Conservation (phyloP, 1,140 invertebrate species). For the Neomicropteryx cornuta region DNA sequence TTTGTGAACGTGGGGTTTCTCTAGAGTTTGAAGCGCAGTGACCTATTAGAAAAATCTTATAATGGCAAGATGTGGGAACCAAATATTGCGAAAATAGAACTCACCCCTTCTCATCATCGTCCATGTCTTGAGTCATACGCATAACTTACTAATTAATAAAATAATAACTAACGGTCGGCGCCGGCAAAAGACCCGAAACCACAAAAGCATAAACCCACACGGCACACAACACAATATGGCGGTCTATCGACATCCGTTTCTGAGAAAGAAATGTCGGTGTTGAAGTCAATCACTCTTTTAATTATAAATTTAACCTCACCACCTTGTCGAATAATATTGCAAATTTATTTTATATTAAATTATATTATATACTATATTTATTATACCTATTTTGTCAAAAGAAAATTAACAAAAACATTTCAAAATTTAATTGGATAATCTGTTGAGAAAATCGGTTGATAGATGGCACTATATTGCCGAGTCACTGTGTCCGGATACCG, state of each 20-base stretch:
- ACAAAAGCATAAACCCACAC: slow-evolving; percentile 43
- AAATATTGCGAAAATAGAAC: slow-evolving; percentile 13
- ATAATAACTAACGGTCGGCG: slow-evolving; percentile 36
- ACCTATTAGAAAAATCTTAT: slow-evolving; percentile 33
- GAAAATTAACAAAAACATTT: too few species aligned
- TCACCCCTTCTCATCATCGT: slow-evolving; percentile 45
- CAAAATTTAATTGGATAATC: too few species aligned
- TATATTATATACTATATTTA: too few species aligned
- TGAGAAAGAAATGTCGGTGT: slow-evolving; percentile 30
- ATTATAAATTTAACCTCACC: too few species aligned
- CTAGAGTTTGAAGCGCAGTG: slow-evolving; percentile 41
- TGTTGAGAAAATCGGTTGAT: too few species aligned
- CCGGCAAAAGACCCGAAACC: slow-evolving; percentile 40
- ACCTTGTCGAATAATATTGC: too few species aligned
- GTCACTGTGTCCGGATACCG: too few species aligned
- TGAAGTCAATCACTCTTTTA: too few species aligned
- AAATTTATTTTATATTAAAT: too few species aligned
- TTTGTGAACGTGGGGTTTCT: slow-evolving; percentile 40
- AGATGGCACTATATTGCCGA: too few species aligned
- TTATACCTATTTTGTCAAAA: too few species aligned
- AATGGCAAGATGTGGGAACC: background rate
- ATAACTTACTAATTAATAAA: slow-evolving; percentile 44
- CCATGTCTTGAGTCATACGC: slow-evolving; percentile 46
- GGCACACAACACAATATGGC: too few species aligned
- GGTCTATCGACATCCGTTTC: slow-evolving; percentile 42